phyloP scores from a whole-genome alignment of 1,140 invertebrate species.

The Brachionus asplanchnoidis region DNA sequence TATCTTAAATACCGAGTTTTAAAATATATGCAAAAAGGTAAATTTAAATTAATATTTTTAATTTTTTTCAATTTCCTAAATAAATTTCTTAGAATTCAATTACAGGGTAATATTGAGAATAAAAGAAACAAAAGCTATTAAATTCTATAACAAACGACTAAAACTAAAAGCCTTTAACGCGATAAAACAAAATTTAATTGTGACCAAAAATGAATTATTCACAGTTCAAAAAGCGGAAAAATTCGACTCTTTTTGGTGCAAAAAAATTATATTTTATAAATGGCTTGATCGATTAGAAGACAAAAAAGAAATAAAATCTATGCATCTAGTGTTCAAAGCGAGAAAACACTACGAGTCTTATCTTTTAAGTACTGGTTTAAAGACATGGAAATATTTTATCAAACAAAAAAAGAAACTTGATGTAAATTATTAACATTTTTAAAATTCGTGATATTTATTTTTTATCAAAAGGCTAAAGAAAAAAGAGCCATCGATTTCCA shows the following conservation, averaged over 20 bases:
- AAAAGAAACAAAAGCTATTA: background rate
- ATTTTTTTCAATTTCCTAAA: background rate
- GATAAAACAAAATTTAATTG: background rate
- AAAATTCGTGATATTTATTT: background rate
- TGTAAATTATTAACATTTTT: background rate
- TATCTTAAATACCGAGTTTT: background rate
- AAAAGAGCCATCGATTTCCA: background rate
- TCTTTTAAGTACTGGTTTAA: background rate
- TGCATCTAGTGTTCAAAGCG: slow-evolving; percentile 22
- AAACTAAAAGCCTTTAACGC: background rate
- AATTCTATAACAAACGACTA: background rate
- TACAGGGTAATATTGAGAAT: background rate
- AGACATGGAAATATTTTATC: slow-evolving; percentile 16
- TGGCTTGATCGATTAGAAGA: slow-evolving; percentile 16
- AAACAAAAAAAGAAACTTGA: background rate
- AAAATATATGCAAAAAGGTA: background rate
- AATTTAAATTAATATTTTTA: background rate
- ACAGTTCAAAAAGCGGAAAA: background rate
- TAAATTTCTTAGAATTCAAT: background rate
- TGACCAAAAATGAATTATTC: background rate
- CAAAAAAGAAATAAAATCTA: slow-evolving; percentile 26
- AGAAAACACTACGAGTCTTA: slow-evolving; percentile 34
- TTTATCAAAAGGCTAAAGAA: slow-evolving; percentile 8
- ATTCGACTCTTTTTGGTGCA: slow-evolving; percentile 15
- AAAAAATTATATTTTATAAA: slow-evolving; percentile 10